Evolutionary conservation across 2,888 invertebrate genomes (phyloP).

Genomic region (Catonia carolina): DNA sequence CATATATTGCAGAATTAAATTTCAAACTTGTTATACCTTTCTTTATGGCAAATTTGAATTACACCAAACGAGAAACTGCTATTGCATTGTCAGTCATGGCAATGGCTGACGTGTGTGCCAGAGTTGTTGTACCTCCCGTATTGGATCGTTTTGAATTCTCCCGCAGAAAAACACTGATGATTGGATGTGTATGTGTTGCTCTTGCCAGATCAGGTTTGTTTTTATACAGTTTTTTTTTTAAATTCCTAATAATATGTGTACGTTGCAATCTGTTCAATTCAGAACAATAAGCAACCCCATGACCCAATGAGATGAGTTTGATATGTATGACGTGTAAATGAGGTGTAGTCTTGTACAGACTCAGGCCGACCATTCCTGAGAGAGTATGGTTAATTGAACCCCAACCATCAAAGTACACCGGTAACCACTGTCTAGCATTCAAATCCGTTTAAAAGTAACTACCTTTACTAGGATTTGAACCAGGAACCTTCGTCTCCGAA

Average conservation of each 20-base stretch:
- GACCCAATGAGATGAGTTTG: no score
- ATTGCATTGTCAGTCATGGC: conserved; percentile 65
- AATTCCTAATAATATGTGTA: no score
- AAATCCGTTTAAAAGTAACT: no score
- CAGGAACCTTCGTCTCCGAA: no score
- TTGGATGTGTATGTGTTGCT: conserved; percentile 54
- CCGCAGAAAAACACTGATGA: conserved; percentile 55
- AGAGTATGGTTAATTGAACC: no score
- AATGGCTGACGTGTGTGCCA: conserved; percentile 58
- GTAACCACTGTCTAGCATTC: no score
- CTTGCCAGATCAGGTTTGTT: conserved; percentile 52
- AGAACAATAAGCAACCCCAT: no score
- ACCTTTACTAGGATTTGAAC: no score
- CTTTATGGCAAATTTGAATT: conserved; percentile 47
- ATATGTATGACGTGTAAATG: neutral
- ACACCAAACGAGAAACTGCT: conserved; percentile 52
- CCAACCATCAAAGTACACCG: no score
- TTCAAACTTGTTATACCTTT: conserved; percentile 65
- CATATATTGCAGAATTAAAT: conserved; percentile 60
- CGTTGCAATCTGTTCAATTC: no score
- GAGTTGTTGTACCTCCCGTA: conserved; percentile 56
- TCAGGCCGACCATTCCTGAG: no score
- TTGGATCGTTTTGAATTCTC: conserved; percentile 55
- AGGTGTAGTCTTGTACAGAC: no score
- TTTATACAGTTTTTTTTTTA: neutral